phyloP scores from a whole-genome alignment of 2,113 vertebrate genomes.

The human region DNA sequence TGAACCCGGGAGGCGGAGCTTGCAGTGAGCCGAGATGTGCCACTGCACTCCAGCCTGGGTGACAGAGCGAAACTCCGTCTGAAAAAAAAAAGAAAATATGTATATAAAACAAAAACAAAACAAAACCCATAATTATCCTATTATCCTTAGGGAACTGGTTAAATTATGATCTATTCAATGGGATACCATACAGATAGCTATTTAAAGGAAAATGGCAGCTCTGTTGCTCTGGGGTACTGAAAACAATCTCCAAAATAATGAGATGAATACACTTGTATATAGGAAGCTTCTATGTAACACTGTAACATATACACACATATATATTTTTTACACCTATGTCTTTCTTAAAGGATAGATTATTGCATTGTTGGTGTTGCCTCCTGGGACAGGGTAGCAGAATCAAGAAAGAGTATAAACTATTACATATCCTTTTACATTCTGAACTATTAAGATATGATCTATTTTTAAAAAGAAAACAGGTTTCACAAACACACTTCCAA shows the following conservation, averaged over 20 bases:
- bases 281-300: not conserved
- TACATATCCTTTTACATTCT: not conserved
- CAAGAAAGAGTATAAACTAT: not conserved
- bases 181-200: not conserved
- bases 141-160: not conserved
- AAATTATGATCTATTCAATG: not conserved
- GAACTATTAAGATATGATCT: not conserved
- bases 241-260: not conserved
- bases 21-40: no score
- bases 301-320: not conserved
- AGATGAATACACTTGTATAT: not conserved
- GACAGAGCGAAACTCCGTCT: no score
- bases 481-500: not conserved
- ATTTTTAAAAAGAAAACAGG: not conserved
- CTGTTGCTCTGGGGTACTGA: not conserved
- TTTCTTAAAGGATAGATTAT: not conserved
- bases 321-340: not conserved
- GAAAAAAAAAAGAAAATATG: not conserved
- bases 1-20: no score
- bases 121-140: not conserved
- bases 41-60: no score
- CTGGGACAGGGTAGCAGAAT: not conserved
- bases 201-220: not conserved
- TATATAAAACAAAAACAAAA: not conserved
- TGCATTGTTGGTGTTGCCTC: not conserved